Evolutionary conservation across 2,113 vertebrate genomes (phyloP), one percentile per base, ranked within the genome.

Genomic region (Cebidichthys violaceus): DNA sequence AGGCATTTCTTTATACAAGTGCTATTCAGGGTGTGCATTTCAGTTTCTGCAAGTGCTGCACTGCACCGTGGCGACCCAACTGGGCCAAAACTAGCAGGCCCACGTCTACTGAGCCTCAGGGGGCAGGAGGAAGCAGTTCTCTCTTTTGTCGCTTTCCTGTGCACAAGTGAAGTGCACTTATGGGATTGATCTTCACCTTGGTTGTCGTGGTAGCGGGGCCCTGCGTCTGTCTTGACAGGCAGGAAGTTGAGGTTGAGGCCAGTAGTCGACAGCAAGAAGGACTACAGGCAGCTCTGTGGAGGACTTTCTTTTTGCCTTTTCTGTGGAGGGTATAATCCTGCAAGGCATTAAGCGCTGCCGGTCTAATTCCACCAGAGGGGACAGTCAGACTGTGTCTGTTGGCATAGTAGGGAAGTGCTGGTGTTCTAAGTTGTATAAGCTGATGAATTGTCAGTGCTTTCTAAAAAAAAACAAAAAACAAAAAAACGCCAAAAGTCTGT

Each of bases 1-100:
- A 97, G 97, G 97, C 96, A 96, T 95, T 96, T 95, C 94, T 96
- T 95, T 96, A 95, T 94, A 97, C 97, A 98, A 98, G 97, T 97
- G 97, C 97, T 97, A 95, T 94, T 95, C 88, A 95, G 90, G 96
- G 92, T 95, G 96, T 97, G 97, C 96, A 92, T 96, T 96, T 94
- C 93, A 93, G 95, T 92, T 95, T 95, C 94, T 94, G 95, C 95
- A 96, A 97, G 97, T 97, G 97, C 96, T 96, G 93, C 95, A 94
- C 93, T 90, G 94, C 92, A 93, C 94, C 81, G 76, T 91, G 94
- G 90, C 24, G 67, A 85, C 93, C 82, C 75, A 41, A 41, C 45
- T 43, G 85, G 94, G 93, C 93, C 92, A 83, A 91, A 90, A 75
- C 70, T n/a, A 69, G 4, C 65, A 8, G 60, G 77, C 84, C 86